Conservation (phyloP, 2,797 vertebrate species). For the Rallus crepitans region DNA sequence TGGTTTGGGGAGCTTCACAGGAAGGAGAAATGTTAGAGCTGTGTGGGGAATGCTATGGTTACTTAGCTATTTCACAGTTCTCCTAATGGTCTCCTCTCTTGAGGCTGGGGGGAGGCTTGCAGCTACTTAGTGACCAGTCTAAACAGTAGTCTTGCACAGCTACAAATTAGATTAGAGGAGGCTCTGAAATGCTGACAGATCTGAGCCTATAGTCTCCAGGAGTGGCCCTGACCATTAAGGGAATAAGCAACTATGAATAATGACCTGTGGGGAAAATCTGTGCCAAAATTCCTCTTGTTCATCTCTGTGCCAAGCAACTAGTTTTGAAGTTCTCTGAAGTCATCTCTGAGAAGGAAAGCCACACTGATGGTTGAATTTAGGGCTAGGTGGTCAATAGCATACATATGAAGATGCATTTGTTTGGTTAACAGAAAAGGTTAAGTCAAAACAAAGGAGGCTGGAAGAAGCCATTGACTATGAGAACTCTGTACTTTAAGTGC, state of each 20-base stretch:
- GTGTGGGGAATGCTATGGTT: background rate
- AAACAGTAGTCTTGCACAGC: background rate
- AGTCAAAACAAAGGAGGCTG: background rate
- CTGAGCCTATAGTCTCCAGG: background rate
- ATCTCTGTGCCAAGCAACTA: background rate
- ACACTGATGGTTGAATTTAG: background rate
- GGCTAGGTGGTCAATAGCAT: background rate
- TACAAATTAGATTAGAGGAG: background rate
- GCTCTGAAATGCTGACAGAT: constrained; percentile 27
- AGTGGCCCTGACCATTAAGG: background rate
- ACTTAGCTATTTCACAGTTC: constrained; percentile 44
- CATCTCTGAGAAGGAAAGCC: background rate
- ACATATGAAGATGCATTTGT: background rate
- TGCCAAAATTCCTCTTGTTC: constrained; percentile 14
- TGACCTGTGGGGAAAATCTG: background rate
- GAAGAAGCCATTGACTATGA: background rate
- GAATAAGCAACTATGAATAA: background rate
- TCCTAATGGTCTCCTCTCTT: background rate
- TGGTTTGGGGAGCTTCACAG: constrained; percentile 33
- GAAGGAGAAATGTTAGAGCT: background rate
- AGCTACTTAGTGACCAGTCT: constrained; percentile 23
- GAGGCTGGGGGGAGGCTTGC: background rate
- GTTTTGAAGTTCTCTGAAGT: background rate
- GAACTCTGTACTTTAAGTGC: background rate
- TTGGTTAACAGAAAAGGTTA: background rate